phyloP scores from a whole-genome alignment of 1,140 invertebrate genomes.

The Macrosteles quadrilineatus region DNA sequence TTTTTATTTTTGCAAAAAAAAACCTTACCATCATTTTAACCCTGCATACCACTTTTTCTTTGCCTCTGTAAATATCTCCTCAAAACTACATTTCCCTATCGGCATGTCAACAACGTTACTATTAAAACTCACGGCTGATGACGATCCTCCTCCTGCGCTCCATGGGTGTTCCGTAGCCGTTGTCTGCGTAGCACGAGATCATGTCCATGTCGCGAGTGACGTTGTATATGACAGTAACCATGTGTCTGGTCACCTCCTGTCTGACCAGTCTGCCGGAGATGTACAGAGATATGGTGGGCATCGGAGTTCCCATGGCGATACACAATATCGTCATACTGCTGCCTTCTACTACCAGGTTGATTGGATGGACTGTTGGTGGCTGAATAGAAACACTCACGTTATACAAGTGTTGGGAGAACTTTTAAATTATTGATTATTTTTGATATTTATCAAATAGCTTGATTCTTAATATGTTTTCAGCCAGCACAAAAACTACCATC shows the following conservation, averaged over 20 bases:
- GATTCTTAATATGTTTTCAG: no score
- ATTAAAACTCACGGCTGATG: slow-evolving; percentile 80
- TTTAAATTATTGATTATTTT: no score
- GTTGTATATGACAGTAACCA: slow-evolving; percentile 79
- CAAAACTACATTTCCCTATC: no score
- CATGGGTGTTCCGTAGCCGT: slow-evolving; percentile 81
- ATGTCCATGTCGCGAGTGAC: slow-evolving; percentile 79
- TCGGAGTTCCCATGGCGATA: slow-evolving; percentile 78
- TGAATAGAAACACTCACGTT: no score
- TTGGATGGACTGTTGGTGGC: slow-evolving; percentile 79
- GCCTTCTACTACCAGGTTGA: slow-evolving; percentile 77
- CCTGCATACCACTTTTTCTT: no score
- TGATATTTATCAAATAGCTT: no score
- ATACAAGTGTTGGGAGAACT: no score
- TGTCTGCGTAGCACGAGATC: slow-evolving; percentile 82
- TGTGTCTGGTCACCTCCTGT: slow-evolving; percentile 74
- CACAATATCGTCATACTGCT: slow-evolving; percentile 81
- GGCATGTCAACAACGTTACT: no score
- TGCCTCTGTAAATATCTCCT: no score
- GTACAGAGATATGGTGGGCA: slow-evolving; percentile 78
- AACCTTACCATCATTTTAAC: no score
- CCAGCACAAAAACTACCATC: no score
- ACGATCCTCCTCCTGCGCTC: slow-evolving; percentile 73
- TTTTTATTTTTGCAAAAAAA: no score
- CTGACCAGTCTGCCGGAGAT: slow-evolving; percentile 71